Evolutionary conservation across 1,140 invertebrate species (phyloP).

Genomic region (Drosophila orosa): DNA sequence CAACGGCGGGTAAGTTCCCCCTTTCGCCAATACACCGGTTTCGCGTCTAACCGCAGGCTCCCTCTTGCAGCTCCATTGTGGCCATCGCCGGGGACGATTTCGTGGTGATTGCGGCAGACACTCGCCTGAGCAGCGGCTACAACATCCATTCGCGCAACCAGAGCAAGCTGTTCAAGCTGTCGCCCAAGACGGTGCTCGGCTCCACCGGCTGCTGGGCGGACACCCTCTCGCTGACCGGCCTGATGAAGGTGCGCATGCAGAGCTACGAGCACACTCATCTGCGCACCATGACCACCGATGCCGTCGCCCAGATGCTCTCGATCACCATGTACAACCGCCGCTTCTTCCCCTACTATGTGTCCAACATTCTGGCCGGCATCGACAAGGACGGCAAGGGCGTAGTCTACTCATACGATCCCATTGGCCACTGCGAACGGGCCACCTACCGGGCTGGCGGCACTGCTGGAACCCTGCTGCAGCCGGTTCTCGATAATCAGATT

Average conservation of each 20-base stretch:
- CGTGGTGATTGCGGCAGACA: constrained; percentile 94
- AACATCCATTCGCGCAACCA: constrained; percentile 95
- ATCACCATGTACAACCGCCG: constrained; percentile 98
- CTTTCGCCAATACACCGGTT: background rate
- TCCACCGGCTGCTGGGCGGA: constrained; percentile 99
- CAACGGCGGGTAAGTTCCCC: constrained; percentile 88
- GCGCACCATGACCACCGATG: constrained; percentile 95
- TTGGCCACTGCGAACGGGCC: constrained; percentile 95
- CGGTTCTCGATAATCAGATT: constrained; percentile 95
- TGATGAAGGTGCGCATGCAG: constrained; percentile 94
- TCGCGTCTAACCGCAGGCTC: background rate
- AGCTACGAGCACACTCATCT: constrained; percentile 98
- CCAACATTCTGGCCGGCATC: constrained; percentile 96
- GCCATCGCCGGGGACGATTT: constrained; percentile 97
- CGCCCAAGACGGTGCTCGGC: constrained; percentile 93
- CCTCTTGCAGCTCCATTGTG: constrained; percentile 89
- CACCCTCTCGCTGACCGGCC: constrained; percentile 94
- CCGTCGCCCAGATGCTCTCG: constrained; percentile 97
- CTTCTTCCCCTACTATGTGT: constrained; percentile 99
- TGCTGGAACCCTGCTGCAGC: constrained; percentile 91
- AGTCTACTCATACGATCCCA: constrained; percentile 98
- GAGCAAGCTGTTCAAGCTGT: constrained; percentile 92
- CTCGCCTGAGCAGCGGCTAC: constrained; percentile 95
- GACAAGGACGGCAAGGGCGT: constrained; percentile 95
- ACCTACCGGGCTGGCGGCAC: constrained; percentile 94